Evolutionary conservation across 2,797 vertebrate genomes (phyloP), one percentile per base, ranked within the genome.

Genomic region (Sebastes iracundus): DNA sequence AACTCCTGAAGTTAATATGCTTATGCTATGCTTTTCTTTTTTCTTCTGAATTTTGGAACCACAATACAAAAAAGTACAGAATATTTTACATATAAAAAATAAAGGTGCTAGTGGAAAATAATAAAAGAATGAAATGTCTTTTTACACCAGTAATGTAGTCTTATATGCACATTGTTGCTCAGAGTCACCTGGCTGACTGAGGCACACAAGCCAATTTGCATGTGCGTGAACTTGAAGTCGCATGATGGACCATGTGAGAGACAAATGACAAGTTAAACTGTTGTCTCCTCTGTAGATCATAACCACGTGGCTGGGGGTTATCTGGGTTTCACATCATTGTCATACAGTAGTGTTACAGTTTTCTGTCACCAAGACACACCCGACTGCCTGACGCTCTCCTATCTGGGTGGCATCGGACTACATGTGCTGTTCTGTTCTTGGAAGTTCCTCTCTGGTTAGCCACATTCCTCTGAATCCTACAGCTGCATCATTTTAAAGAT

Each of bases 391-490:
- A 77, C 77, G 75, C 77, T 70, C 9, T 75, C 65, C 11, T 92
- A 93, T 94, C 93, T 82, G 38, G 5, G n/a, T 20, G 74, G 63
- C 84, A 93, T 93, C 89, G 84, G 49, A 3, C 61, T 68, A 20
- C 59, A 1, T 32, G 20, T 3, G 0, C 4, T 53, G 23, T 58
- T 52, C 23, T 59, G 25, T 60, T 83, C 5, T 5, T 35, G 6
- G 18, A 84, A 64, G 91, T 90, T 73, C 83, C 49, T 86, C 2
- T 33, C 2, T 9, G 4, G 11, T 88, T 65, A 78, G 77, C 87
- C 80, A 87, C 73, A 33, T 20, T 52, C 61, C 18, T 52, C 28
- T 4, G 14, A 23, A 22, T 25, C 7, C 5, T 46, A 18, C 6
- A n/a, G 22, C 20, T 0, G 1, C 1, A 59, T 81, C 2, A 25